Conservation (phyloP, 2,888 invertebrate genomes). For the Parnassius glacialis region DNA sequence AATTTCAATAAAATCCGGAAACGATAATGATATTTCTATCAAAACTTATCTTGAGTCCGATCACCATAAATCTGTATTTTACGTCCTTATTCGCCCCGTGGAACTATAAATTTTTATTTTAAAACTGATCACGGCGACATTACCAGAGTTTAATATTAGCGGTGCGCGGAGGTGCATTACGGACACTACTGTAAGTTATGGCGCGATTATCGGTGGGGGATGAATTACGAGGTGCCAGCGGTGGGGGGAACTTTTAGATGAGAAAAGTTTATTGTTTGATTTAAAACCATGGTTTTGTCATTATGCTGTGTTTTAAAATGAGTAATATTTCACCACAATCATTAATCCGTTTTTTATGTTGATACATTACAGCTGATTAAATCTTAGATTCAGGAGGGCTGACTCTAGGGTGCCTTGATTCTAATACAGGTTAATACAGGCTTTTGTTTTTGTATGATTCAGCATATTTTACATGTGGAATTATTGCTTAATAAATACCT, state of each 20-base stretch:
- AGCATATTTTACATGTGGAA: no score
- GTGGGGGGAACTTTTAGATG: constrained; percentile 35
- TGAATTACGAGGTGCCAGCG: constrained; percentile 50
- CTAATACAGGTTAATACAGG: no score
- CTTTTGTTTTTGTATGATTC: no score
- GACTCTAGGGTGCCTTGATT: no score
- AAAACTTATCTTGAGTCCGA: constrained; percentile 10
- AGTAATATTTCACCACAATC: neutral
- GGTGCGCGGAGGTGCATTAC: constrained; percentile 45
- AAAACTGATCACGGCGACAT: constrained; percentile 58
- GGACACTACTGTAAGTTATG: constrained; percentile 51
- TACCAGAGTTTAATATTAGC: constrained; percentile 60
- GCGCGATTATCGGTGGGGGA: constrained; percentile 55
- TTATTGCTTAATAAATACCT: no score
- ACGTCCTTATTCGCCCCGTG: constrained; percentile 32
- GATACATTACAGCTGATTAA: no score
- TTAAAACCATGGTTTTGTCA: constrained; percentile 11
- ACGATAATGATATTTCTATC: constrained; percentile 14
- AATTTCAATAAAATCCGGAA: constrained; percentile 11
- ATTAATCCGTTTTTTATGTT: neutral
- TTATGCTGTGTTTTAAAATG: neutral
- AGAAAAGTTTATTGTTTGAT: constrained; percentile 39
- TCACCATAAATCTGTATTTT: constrained; percentile 23
- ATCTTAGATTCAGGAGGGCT: no score
- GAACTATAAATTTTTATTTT: constrained; percentile 55